Conservation (phyloP, 2,113 vertebrate species). For the Stigmatopora argus region DNA sequence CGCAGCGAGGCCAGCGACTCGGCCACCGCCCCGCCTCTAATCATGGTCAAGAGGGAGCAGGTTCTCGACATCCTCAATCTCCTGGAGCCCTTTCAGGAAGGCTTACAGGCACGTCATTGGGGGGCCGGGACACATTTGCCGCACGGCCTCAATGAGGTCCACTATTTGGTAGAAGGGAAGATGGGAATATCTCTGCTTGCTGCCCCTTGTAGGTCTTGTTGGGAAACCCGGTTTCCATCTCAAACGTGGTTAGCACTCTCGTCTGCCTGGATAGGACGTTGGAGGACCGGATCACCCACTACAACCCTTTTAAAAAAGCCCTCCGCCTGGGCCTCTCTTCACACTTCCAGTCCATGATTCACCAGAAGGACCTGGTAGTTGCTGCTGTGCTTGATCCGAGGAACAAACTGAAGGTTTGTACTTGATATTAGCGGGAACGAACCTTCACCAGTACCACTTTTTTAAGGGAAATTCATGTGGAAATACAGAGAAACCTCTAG, state of each 20-base stretch:
- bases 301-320: conserved; percentile 60
- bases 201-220: conserved; percentile 52
- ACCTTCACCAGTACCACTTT: neutral
- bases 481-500: too few species aligned
- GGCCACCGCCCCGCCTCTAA: conserved; percentile 55
- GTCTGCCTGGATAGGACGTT: conserved; percentile 66
- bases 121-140: neutral
- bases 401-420: conserved; percentile 64
- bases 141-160: too few species aligned
- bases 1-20: conserved; percentile 58
- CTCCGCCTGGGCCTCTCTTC: conserved; percentile 59
- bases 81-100: conserved; percentile 68
- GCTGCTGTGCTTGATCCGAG: conserved; percentile 68
- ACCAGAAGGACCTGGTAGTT: conserved; percentile 62
- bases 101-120: conserved; percentile 44
- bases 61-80: conserved; percentile 65
- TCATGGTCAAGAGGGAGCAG: conserved; percentile 66
- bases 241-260: conserved; percentile 62
- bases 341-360: conserved; percentile 62
- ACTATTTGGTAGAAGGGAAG: neutral
- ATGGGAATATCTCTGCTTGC: neutral
- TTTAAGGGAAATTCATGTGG: too few species aligned
- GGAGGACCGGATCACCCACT: conserved; percentile 47
- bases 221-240: conserved; percentile 57
- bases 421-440: neutral